Evolutionary conservation across 2,888 invertebrate genomes (phyloP), one percentile per base, ranked within the genome.

Genomic region (Epinotia ramella): DNA sequence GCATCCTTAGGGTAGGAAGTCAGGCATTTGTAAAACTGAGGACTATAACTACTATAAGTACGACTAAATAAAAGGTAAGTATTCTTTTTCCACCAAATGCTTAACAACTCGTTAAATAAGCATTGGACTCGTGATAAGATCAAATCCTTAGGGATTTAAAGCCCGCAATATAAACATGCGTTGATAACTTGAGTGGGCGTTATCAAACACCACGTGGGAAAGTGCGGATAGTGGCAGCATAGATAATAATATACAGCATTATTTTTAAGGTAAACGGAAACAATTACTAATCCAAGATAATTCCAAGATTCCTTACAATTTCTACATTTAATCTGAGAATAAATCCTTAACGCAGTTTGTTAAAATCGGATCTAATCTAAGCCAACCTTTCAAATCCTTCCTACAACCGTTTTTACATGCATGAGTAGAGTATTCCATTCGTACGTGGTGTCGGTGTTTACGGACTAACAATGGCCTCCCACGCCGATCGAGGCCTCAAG

Each of bases 401-500:
- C 33, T 33, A 33, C 18, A 33, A 40, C 44, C 59, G 40, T 57
- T 59, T 65, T 44, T 57, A 49, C 56, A 40, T 18, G 24, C 16
- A 40, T 68, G 40, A 59, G 44, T 68, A 59, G 40, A 24, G 16
- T 68, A 59, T 44, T 46, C 4, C n/a, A 6, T 46, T n/a, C n/a
- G 28, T 69, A 33, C 18, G 24, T 59, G 59, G 44, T 44, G 16
- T 60, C 46, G 46, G 69, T 69, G 46, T 69, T 69, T 60, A 69
- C 59, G 46, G 59, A 44, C 46, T 64, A 64, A 65, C 65, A 46
- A 65, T 28, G 73, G 63, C 73, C 56, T 28, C 60, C 49, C 71
- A 33, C 56, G 53, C 40, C 73, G 66, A 33, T 60, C 59, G 62
- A 46, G 66, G 66, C 66, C 66, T 59, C 73, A 73, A 73, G 73